These are phyloP conservation scores for Coregonus sp. DNA, from an alignment of 2,797 vertebrate genomes.

Conservation along the genomic window DNA sequence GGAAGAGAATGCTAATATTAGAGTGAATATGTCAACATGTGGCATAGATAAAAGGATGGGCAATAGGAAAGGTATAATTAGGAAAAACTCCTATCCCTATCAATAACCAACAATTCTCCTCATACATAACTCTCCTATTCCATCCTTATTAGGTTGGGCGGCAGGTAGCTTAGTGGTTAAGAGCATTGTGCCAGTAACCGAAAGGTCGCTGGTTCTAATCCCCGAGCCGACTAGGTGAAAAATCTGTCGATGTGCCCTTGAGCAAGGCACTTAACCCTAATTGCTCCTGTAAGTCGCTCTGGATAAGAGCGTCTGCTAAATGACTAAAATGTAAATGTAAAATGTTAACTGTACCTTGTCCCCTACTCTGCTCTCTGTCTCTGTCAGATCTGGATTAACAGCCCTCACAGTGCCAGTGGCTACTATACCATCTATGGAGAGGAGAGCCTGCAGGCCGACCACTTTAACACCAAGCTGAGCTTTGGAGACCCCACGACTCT, in stretches of 20 bases:
- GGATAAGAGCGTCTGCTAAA: no score
- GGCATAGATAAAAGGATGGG: neutral
- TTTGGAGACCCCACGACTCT: slow-evolving; percentile 94
- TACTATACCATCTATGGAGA: slow-evolving; percentile 98
- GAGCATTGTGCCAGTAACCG: no score
- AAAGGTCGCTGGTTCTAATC: no score
- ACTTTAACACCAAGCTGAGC: slow-evolving; percentile 97
- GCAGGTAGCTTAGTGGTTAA: no score
- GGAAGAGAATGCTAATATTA: neutral
- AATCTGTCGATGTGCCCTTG: no score
- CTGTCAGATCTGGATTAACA: slow-evolving; percentile 92
- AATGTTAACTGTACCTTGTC: no score
- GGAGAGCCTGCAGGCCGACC: slow-evolving; percentile 93
- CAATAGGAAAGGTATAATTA: neutral
- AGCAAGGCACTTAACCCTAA: no score
- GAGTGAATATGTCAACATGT: neutral
- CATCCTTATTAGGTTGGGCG: neutral
- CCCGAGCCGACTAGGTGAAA: no score
- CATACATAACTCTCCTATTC: neutral
- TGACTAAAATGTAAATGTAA: no score
- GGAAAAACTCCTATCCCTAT: neutral
- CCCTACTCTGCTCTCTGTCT: slow-evolving; percentile 1
- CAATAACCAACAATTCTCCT: neutral
- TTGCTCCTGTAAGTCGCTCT: no score
- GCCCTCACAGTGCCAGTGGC: slow-evolving; percentile 92